Percentiles rank a stretch among this genome's conserved stretches.
Evolutionary conservation across 1,140 invertebrate species (phyloP).

Genomic region (Drosophila suzukii): DNA sequence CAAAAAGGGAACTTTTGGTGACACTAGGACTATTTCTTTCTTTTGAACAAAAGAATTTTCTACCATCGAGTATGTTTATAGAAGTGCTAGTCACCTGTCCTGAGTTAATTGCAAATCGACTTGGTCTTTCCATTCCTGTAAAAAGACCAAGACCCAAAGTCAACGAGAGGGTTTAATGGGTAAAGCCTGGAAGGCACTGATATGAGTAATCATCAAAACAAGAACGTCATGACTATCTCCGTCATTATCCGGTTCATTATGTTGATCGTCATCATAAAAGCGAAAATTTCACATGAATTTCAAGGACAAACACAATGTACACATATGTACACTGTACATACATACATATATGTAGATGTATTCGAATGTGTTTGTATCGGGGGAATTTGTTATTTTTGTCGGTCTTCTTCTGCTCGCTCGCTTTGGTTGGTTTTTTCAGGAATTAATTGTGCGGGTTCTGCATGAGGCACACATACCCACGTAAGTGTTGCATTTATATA

Average conservation of each 20-base stretch:
- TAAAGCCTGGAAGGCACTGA: background rate
- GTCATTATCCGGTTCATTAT: slow-evolving; percentile 21
- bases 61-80: background rate
- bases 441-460: slow-evolving; percentile 79
- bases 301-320: slow-evolving; percentile 69
- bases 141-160: slow-evolving; percentile 12
- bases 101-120: slow-evolving; percentile 20
- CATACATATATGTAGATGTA: background rate
- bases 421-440: slow-evolving; percentile 35
- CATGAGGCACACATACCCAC: slow-evolving; percentile 28
- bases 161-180: slow-evolving; percentile 4
- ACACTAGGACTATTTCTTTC: background rate
- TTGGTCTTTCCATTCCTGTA: background rate
- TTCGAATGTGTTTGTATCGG: slow-evolving; percentile 8
- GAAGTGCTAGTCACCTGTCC: slow-evolving; percentile 22
- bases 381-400: slow-evolving; percentile 39
- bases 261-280: slow-evolving; percentile 40
- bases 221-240: slow-evolving; percentile 17
- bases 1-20: background rate
- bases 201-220: slow-evolving; percentile 39
- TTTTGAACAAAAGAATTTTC: background rate
- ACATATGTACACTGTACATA: slow-evolving; percentile 13
- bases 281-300: slow-evolving; percentile 79
- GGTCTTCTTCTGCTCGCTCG: slow-evolving; percentile 13
- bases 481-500: slow-evolving; percentile 51